A percentile compares a stretch with the other conserved stretches of the same genome.
phyloP scores from a whole-genome alignment of 1,140 invertebrate genomes.

The Sesamia nonagrioides region DNA sequence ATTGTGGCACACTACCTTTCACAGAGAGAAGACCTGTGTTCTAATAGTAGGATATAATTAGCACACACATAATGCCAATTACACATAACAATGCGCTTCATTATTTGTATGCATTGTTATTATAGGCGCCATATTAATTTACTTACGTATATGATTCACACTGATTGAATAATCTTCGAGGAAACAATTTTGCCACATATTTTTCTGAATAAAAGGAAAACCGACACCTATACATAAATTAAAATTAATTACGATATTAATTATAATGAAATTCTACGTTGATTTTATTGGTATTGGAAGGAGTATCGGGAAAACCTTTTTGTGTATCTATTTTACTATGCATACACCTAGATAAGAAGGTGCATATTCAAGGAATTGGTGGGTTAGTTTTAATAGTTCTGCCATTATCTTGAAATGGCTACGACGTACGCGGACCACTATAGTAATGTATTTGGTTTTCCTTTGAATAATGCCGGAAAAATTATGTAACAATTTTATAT shows the following conservation, averaged over 20 bases:
- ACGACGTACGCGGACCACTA: too few relatives aligned
- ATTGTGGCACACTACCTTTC: too few relatives aligned
- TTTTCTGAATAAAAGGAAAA: constrained; percentile 28
- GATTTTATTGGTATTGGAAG: constrained; percentile 10
- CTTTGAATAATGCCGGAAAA: too few relatives aligned
- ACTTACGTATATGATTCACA: constrained; percentile 42
- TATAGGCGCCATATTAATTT: constrained; percentile 25
- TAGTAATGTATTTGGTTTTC: too few relatives aligned
- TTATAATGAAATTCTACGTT: background rate
- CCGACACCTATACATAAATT: constrained; percentile 5
- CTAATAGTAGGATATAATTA: too few relatives aligned
- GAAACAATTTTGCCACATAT: constrained; percentile 5
- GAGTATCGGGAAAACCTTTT: constrained; percentile 34
- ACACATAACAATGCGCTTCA: too few relatives aligned
- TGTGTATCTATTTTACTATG: constrained; percentile 1
- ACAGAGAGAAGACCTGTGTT: too few relatives aligned
- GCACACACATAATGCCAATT: too few relatives aligned
- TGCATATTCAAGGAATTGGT: background rate
- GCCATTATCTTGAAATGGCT: too few relatives aligned
- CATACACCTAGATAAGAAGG: background rate
- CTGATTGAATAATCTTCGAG: background rate
- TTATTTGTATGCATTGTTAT: too few relatives aligned
- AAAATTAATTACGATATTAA: constrained; percentile 8
- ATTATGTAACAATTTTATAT: too few relatives aligned
- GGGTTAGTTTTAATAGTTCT: background rate